Evolutionary conservation across 2,797 vertebrate species (phyloP).

Genomic region (Gila robusta): DNA sequence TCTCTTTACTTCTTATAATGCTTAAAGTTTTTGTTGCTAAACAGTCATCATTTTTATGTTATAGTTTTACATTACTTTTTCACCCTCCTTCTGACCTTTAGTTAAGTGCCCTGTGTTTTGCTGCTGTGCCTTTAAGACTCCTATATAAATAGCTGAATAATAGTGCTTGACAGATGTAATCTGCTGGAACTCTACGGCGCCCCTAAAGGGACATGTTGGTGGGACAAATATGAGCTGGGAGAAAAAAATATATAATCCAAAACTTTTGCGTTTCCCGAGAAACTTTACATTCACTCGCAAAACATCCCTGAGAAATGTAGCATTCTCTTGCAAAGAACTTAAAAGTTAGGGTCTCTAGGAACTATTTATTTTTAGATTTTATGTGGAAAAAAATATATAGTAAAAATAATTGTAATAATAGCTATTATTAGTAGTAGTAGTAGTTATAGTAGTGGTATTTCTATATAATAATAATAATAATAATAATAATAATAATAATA

Average conservation of each 20-base stretch:
- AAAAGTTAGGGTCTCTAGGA: too few relatives aligned
- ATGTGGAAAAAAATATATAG: accelerated
- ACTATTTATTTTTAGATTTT: too few relatives aligned
- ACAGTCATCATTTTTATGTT: background rate
- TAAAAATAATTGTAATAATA: too few relatives aligned
- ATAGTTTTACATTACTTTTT: background rate
- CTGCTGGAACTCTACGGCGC: background rate
- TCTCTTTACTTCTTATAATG: background rate
- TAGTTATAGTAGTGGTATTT: too few relatives aligned
- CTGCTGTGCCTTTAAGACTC: background rate
- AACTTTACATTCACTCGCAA: background rate
- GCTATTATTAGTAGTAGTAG: too few relatives aligned
- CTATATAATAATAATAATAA: too few relatives aligned
- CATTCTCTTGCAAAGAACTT: background rate
- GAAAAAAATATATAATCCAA: background rate
- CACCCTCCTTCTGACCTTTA: background rate
- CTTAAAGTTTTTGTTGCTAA: background rate
- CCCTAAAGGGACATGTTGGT: background rate
- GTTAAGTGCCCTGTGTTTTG: background rate
- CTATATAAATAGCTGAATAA: background rate
- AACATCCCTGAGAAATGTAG: background rate
- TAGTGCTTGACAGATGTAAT: background rate
- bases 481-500: too few relatives aligned
- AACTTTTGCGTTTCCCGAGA: background rate
- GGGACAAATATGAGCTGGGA: too few relatives aligned